Evolutionary conservation across 1,140 invertebrate species (phyloP).

Genomic region (Ephestia elutella): DNA sequence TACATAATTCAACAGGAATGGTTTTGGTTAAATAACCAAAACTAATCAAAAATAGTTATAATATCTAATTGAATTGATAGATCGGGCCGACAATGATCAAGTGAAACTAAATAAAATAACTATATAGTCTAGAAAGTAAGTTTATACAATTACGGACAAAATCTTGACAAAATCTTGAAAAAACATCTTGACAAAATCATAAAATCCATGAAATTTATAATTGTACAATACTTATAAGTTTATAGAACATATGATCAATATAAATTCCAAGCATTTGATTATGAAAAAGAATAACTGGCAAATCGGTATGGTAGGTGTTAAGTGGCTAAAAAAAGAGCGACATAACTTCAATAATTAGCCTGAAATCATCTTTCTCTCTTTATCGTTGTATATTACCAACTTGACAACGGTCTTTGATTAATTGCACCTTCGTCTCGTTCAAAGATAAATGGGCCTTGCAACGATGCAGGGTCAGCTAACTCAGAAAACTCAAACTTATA

Average conservation of each 20-base stretch:
- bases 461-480: neutral
- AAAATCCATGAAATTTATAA: neutral
- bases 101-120: too few species aligned
- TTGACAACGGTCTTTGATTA: constrained; percentile 68
- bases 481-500: constrained; percentile 11
- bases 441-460: constrained; percentile 55
- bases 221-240: neutral
- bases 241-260: neutral
- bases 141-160: too few species aligned
- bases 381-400: constrained; percentile 50
- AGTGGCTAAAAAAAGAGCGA: constrained; percentile 58
- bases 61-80: too few species aligned
- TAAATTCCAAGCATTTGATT: neutral
- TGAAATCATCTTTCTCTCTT: constrained; percentile 66
- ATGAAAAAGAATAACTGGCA: constrained; percentile 29
- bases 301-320: constrained; percentile 56
- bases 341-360: constrained; percentile 67
- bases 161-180: too few species aligned
- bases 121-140: too few species aligned
- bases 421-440: constrained; percentile 57
- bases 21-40: neutral
- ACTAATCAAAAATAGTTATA: too few species aligned
- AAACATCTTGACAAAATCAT: neutral
- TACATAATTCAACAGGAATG: too few species aligned
- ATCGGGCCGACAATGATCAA: too few species aligned